A percentile compares a stretch with the other conserved stretches of the same genome.
Evolutionary conservation across 2,888 invertebrate genomes (phyloP).

Genomic region (Podabrus alpinus): DNA sequence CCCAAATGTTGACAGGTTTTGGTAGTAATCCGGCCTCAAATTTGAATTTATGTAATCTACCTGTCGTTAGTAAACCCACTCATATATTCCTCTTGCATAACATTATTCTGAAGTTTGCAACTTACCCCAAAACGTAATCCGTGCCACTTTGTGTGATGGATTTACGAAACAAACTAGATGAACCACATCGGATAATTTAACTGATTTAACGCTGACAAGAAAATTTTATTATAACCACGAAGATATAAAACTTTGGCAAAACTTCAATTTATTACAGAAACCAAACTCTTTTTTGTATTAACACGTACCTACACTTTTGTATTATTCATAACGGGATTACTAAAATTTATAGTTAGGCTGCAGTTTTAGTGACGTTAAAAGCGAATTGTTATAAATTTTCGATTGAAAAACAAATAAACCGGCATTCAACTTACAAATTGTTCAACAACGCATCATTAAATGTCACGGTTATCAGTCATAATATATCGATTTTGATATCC

Average conservation of each 20-base stretch:
- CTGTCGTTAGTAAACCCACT: conserved; percentile 9
- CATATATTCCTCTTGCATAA: conserved; percentile 8
- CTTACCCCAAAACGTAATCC: background rate
- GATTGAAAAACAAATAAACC: background rate
- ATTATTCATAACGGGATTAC: background rate
- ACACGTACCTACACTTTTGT: background rate
- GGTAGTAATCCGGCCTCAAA: conserved; percentile 6
- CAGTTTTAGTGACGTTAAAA: background rate
- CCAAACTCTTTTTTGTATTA: background rate
- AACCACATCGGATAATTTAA: background rate
- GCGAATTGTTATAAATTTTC: background rate
- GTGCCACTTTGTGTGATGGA: conserved; percentile 3
- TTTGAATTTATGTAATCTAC: conserved; percentile 12
- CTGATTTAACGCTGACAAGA: background rate
- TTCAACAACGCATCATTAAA: background rate
- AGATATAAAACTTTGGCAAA: background rate
- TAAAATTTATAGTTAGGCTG: background rate
- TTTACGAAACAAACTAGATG: conserved; percentile 2
- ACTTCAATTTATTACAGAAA: background rate
- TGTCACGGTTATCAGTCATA: background rate
- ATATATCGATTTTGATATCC: background rate
- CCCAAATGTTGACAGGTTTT: conserved; percentile 1
- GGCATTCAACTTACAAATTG: background rate
- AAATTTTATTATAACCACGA: background rate
- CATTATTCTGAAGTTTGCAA: conserved; percentile 11